Conservation (phyloP, 2,888 invertebrate species). For the Diarsia brunnea region DNA sequence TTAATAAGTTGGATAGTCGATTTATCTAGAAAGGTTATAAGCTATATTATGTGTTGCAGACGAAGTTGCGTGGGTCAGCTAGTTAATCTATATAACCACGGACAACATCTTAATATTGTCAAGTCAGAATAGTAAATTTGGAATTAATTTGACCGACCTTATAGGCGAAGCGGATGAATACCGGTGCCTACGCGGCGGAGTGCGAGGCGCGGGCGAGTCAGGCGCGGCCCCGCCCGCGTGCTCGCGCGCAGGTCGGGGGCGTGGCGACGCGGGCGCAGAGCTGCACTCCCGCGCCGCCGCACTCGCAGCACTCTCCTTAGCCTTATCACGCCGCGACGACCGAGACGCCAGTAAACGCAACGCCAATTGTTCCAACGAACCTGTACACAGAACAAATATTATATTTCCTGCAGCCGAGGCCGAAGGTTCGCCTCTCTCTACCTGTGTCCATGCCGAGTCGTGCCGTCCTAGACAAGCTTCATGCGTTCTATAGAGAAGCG, state of each 20-base stretch:
- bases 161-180: slow-evolving; percentile 96
- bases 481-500: slow-evolving; percentile 62
- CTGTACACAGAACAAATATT: slow-evolving; percentile 66
- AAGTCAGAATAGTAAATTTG: neutral
- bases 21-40: no score
- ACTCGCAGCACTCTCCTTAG: slow-evolving; percentile 41
- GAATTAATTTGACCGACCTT: slow-evolving; percentile 77
- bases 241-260: slow-evolving; percentile 92
- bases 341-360: slow-evolving; percentile 83
- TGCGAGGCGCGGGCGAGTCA: slow-evolving; percentile 82
- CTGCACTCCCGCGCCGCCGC: slow-evolving; percentile 77
- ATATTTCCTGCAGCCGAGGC: neutral
- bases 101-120: neutral
- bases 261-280: slow-evolving; percentile 89
- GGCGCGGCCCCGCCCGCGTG: slow-evolving; percentile 84
- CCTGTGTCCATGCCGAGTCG: slow-evolving; percentile 54
- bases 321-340: slow-evolving; percentile 59
- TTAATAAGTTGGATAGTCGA: no score
- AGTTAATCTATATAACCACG: neutral
- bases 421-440: slow-evolving; percentile 13
- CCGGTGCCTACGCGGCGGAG: slow-evolving; percentile 84
- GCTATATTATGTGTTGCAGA: no score
- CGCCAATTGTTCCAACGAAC: slow-evolving; percentile 87
- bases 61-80: no score
- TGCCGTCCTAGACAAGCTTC: slow-evolving; percentile 61